Conservation (phyloP, 2,113 vertebrate species). For the Rattus rattus region DNA sequence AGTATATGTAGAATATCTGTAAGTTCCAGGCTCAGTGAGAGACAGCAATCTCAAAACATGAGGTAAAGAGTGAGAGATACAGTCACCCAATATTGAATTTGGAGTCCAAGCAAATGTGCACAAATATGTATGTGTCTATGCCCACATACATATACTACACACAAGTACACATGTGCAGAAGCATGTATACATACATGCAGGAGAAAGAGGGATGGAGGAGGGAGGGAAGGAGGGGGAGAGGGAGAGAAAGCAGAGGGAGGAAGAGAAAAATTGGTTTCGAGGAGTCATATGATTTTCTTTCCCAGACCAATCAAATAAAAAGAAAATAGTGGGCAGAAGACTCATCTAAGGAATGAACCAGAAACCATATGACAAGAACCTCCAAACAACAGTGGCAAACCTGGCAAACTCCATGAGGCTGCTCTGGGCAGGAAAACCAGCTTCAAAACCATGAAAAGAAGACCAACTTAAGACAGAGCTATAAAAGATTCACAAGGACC, state of each 20-base stretch:
- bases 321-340: neutral
- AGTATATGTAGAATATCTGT: neutral
- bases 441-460: slow-evolving; percentile 75
- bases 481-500: slow-evolving; percentile 37
- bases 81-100: neutral
- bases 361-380: slow-evolving; percentile 71
- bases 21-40: neutral
- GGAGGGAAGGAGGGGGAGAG: too few relatives aligned
- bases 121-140: neutral
- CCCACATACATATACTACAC: neutral
- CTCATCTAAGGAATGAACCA: slow-evolving; percentile 60
- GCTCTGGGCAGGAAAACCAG: slow-evolving; percentile 77
- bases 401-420: slow-evolving; percentile 54
- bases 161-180: neutral
- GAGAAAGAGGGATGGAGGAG: neutral
- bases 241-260: neutral
- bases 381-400: neutral
- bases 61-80: neutral
- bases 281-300: neutral
- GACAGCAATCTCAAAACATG: neutral
- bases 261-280: neutral
- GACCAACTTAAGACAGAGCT: slow-evolving; percentile 78
- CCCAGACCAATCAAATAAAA: neutral
- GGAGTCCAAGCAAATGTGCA: neutral
- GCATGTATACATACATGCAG: neutral